Evolutionary conservation across 2,113 vertebrate genomes (phyloP), one percentile per base, ranked within the genome.

Genomic region (Tetrao urogallus): DNA sequence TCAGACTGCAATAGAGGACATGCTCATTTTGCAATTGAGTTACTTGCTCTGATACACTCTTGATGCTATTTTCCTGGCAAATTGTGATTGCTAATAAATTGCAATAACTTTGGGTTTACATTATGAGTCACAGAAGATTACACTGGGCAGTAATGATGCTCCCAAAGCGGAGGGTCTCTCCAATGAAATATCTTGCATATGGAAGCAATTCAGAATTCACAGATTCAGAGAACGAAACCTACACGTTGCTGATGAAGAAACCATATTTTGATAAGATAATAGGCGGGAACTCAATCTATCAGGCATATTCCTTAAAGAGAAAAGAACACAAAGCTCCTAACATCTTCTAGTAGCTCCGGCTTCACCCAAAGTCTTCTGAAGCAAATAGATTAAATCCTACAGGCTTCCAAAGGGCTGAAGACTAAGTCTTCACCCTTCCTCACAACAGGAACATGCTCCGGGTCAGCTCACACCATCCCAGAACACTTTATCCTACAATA

Each of bases 261-360:
- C 77, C 20, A 8, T 95, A 89, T 97, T 97, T 97, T 97, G 97
- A 97, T 97, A 97, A 97, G 95, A 91, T 96, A 97, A 97, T 79
- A 94, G 88, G 85, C 93, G 97, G 79, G 42, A 65, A 91, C 32
- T 40, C 42, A 89, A 88, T 70, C 63, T 0, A 8, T 67, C 50
- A 88, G 16, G 79, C 3, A 1, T 64, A 61, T 71, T 89, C 45
- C 45, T 86, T 48, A 40, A 28, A 57, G 50, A 36, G 40, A 42
- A 58, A 56, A 82, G 89, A 96, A 92, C 63, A 75, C 5, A 21
- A 88, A 95, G 93, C 50, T 61, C 47, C 81, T 87, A 81, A 84
- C 3, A 3, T 66, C 83, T 88, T 3, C 34, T 57, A 56, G 40
- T 36, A 77, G 81, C 63, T 24, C 82, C 80, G 47, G 36, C n/a